Base-by-base conservation (phyloP, 1,140 invertebrate species). In the Drosophila melanica region DNA sequence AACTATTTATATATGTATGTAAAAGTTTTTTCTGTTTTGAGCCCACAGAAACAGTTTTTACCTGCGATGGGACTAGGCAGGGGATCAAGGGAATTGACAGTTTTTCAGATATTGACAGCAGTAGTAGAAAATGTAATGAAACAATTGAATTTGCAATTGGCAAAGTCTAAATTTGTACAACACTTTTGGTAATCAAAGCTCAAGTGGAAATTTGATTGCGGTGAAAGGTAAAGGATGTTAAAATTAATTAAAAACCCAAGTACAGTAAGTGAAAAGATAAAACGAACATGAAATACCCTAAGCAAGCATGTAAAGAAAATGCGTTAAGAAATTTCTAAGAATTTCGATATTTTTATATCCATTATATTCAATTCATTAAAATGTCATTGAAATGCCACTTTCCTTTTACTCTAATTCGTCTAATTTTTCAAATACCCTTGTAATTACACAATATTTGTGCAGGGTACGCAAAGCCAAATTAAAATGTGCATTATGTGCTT, bases 181-280 rank as follows among this genome's bases (percentile, higher is more conserved):
- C 33, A 57, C 18, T 71, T 35, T 51, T 44, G 45, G 44, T 59
- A 59, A 67, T 72, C 55, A 48, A 41, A 59, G 44, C 33, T 67
- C 64, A 68, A 67, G 48, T 73, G 55, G 42, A 68, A 73, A 68
- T 59, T 54, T 35, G 20, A 67, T 64, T 64, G 60, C n/a, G 51
- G 50, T 63, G 23, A 48, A 33, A 68, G 10, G 18, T 6, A 16
- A 45, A 62, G 58, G 48, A 54, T 14, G 37, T 51, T 10, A 9
- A 53, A 53, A 39, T 69, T 18, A 44, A 62, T 37, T 62, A 23
- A 39, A 51, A 12, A 12, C 1, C 1, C 2, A 65, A 54, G 27
- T 41, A 39, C 8, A 3, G 6, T 57, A 10, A 42, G 11, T 11
- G 27, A 16, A 30, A 1, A 20, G 9, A 20, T 4, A 10, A 20